Evolutionary conservation across 2,888 invertebrate genomes (phyloP).

Genomic region (Panorpa germanica): DNA sequence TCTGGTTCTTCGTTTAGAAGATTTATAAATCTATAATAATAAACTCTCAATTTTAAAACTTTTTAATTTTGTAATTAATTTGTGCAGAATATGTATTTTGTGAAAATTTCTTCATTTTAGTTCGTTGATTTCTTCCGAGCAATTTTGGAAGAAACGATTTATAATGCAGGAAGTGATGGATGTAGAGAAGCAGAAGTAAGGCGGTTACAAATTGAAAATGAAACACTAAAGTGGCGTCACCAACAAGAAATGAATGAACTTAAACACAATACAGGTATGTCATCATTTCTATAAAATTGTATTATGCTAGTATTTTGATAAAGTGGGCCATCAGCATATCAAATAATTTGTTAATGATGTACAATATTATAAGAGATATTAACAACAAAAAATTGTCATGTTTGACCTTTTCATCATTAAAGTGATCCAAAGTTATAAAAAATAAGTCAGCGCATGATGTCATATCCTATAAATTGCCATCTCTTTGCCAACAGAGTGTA

Average conservation of each 20-base stretch:
- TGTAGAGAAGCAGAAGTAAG: conserved; percentile 35
- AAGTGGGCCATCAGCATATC: neutral
- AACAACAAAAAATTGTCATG: no score
- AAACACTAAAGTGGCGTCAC: conserved; percentile 49
- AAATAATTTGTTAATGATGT: no score
- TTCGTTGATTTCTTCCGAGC: conserved; percentile 49
- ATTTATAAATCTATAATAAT: neutral
- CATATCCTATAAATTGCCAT: no score
- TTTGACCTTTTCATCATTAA: no score
- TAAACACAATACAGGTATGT: conserved; percentile 46
- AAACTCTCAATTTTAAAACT: conserved; percentile 1
- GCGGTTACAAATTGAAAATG: conserved; percentile 44
- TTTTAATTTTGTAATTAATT: conserved; percentile 3
- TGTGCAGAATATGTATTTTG: conserved; percentile 1
- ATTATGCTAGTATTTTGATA: neutral
- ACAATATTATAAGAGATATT: no score
- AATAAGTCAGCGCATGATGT: no score
- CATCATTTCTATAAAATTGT: neutral
- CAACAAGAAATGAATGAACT: conserved; percentile 54
- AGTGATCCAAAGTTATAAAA: no score
- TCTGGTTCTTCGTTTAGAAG: neutral
- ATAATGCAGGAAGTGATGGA: conserved; percentile 35
- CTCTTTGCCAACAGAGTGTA: no score
- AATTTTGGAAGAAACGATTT: conserved; percentile 44
- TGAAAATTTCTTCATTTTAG: conserved; percentile 23